Evolutionary conservation across 2,888 invertebrate species (phyloP).

Genomic region (Lagria hirta): DNA sequence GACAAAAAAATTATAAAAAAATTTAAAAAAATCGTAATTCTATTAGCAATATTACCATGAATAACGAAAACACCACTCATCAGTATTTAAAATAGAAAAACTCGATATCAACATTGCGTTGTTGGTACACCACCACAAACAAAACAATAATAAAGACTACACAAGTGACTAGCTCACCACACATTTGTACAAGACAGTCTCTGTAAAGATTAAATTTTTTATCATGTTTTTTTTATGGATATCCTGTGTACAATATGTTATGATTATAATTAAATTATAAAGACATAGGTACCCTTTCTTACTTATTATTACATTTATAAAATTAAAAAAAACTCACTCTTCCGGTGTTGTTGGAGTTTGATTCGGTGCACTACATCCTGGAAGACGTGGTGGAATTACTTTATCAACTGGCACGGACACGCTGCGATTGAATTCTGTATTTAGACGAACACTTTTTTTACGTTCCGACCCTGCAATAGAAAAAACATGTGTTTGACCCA

Average conservation of each 20-base stretch:
- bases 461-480: slow-evolving; percentile 63
- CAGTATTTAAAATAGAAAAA: slow-evolving; percentile 40
- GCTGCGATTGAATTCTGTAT: slow-evolving; percentile 80
- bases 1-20: slow-evolving; percentile 29
- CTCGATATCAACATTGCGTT: slow-evolving; percentile 43
- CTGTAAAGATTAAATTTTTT: slow-evolving; percentile 24
- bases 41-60: slow-evolving; percentile 39
- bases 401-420: slow-evolving; percentile 86
- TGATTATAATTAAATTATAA: too few species aligned
- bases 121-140: slow-evolving; percentile 9
- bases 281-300: neutral
- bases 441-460: slow-evolving; percentile 65
- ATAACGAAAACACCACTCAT: slow-evolving; percentile 47
- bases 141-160: slow-evolving; percentile 4
- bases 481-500: slow-evolving; percentile 3
- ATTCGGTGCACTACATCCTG: slow-evolving; percentile 59
- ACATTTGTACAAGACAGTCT: slow-evolving; percentile 20
- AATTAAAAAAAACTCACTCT: slow-evolving; percentile 61
- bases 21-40: slow-evolving; percentile 13
- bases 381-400: slow-evolving; percentile 54
- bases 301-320: neutral
- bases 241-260: slow-evolving; percentile 32
- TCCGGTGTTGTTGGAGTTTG: slow-evolving; percentile 70
- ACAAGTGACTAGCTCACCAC: slow-evolving; percentile 14
- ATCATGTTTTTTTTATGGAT: slow-evolving; percentile 31